These are phyloP conservation scores for Dasyurus viverrinus DNA, from an alignment of 2,113 vertebrate genomes.

Conservation along the genomic window DNA sequence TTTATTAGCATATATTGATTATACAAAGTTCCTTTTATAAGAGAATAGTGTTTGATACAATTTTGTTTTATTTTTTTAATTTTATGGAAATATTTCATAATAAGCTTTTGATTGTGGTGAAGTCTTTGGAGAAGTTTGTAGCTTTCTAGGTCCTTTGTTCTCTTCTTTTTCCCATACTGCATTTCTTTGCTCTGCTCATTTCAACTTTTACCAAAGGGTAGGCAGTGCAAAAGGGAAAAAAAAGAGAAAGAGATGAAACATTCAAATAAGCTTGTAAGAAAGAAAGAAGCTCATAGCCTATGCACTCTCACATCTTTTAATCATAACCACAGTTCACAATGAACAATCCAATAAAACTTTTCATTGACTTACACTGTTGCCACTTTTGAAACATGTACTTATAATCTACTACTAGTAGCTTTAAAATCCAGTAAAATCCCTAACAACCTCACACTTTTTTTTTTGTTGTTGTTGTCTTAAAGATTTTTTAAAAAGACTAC, in stretches of 20 bases:
- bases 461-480: constrained; percentile 74
- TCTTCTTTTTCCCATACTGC: neutral
- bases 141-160: constrained; percentile 33
- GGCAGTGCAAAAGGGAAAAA: neutral
- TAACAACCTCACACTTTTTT: constrained; percentile 76
- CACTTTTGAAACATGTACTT: constrained; percentile 81
- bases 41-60: neutral
- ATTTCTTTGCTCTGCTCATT: constrained; percentile 34
- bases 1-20: neutral
- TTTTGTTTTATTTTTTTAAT: neutral
- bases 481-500: constrained; percentile 80
- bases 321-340: constrained; percentile 78
- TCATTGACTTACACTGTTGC: constrained; percentile 74
- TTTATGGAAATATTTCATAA: neutral
- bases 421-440: constrained; percentile 86
- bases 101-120: constrained; percentile 6
- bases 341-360: constrained; percentile 80
- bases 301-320: constrained; percentile 63
- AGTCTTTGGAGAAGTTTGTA: neutral
- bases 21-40: neutral
- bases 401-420: constrained; percentile 78
- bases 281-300: constrained; percentile 59
- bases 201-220: constrained; percentile 33
- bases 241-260: constrained; percentile 23
- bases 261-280: constrained; percentile 69